A percentile compares a stretch with the other conserved stretches of the same genome.
Conservation (phyloP, 2,888 invertebrate species). For the Allophyes oxyacanthae region DNA sequence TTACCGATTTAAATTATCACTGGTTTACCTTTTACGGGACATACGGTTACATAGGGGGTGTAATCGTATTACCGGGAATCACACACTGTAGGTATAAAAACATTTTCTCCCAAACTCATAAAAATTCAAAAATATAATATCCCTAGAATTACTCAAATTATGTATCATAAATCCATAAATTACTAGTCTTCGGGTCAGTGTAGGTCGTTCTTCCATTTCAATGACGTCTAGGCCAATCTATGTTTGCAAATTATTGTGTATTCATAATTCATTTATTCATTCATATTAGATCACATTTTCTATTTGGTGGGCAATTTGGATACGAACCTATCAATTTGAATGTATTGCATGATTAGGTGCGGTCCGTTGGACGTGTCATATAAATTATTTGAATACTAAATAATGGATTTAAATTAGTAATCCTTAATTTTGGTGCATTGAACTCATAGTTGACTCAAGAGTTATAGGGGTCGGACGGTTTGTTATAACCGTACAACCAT, state of each 20-base stretch:
- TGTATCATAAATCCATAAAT: slow-evolving; percentile 13
- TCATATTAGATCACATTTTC: slow-evolving; percentile 20
- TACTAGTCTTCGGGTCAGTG: slow-evolving; percentile 3
- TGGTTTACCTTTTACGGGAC: no score
- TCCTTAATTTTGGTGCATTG: slow-evolving; percentile 7
- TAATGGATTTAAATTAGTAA: slow-evolving; percentile 15
- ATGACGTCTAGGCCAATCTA: slow-evolving; percentile 17
- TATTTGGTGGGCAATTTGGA: slow-evolving; percentile 27
- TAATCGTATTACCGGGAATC: no score
- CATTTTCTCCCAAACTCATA: no score
- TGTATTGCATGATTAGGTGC: slow-evolving; percentile 25
- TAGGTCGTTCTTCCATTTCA: slow-evolving; percentile 11
- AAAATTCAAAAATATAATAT: no score
- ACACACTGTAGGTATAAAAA: no score
- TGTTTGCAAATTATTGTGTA: slow-evolving; percentile 25
- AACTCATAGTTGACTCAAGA: background rate
- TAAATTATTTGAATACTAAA: slow-evolving; percentile 28
- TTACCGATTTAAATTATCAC: no score
- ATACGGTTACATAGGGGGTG: no score
- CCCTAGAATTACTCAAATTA: no score
- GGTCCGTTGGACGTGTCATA: slow-evolving; percentile 13
- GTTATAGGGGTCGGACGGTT: background rate
- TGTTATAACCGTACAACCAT: background rate
- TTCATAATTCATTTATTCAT: slow-evolving; percentile 20
- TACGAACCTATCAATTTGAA: slow-evolving; percentile 25